Percentiles rank a stretch among this genome's conserved stretches.
phyloP scores from a whole-genome alignment of 2,113 vertebrate species.

The Hiodon alosoides region DNA sequence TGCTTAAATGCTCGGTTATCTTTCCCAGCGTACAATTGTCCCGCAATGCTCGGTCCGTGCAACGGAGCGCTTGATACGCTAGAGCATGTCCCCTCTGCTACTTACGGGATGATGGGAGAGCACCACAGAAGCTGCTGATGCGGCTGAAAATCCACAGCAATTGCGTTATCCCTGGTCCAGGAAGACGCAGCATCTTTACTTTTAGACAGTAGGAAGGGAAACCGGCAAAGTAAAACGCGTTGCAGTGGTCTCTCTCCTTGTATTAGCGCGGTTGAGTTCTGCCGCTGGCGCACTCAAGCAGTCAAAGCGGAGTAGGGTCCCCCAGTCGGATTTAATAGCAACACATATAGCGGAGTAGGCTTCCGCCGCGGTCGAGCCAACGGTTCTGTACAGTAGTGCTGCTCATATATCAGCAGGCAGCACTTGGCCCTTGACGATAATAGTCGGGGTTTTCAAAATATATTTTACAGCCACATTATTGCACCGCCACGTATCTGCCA shows the following conservation, averaged over 20 bases:
- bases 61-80: slow-evolving; percentile 4
- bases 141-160: slow-evolving; percentile 63
- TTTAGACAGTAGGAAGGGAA: slow-evolving; percentile 32
- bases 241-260: neutral
- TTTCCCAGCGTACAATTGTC: slow-evolving; percentile 1
- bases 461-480: slow-evolving; percentile 28
- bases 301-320: slow-evolving; percentile 14
- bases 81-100: slow-evolving; percentile 36
- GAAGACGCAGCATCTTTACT: slow-evolving; percentile 57
- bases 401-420: slow-evolving; percentile 26
- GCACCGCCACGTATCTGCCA: slow-evolving; percentile 1
- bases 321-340: slow-evolving; percentile 17
- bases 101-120: slow-evolving; percentile 67
- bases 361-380: slow-evolving; percentile 17
- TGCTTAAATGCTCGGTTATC: neutral
- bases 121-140: slow-evolving; percentile 50
- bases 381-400: slow-evolving; percentile 23
- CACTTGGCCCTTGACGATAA: slow-evolving; percentile 23
- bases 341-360: slow-evolving; percentile 23
- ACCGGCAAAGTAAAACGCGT: neutral
- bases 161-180: slow-evolving; percentile 44
- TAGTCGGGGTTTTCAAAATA: slow-evolving; percentile 7
- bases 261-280: neutral
- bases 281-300: slow-evolving; percentile 15
- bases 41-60: neutral